Evolutionary conservation across 92 coral and sea anemone species (phyloP).

Genomic region (Porites rus): DNA sequence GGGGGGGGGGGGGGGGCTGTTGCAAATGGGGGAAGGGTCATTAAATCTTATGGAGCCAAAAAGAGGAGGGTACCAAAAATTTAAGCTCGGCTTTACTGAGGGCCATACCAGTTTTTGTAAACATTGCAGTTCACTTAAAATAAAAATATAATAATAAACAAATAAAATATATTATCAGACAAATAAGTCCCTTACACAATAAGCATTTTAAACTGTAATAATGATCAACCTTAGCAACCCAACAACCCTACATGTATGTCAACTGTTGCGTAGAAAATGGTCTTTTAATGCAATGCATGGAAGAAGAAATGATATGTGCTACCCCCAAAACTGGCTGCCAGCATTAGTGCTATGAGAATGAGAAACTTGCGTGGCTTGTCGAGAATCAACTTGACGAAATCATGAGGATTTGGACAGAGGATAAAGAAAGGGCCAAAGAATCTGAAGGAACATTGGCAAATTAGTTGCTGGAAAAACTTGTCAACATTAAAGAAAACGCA

Average conservation of each 20-base stretch:
- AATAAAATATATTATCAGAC: not conserved
- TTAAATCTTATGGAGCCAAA: conserved; percentile 47
- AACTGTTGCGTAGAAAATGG: too few species aligned
- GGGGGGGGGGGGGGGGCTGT: conserved; percentile 5
- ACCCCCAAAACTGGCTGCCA: conserved; percentile 60
- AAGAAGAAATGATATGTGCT: conserved; percentile 42
- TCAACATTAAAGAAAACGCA: conserved; percentile 37
- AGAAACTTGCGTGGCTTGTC: conserved; percentile 56
- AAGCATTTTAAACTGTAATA: conserved; percentile 49
- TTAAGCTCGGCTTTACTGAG: conserved; percentile 53
- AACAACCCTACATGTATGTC: too few species aligned
- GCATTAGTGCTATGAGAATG: conserved; percentile 43
- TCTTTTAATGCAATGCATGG: too few species aligned
- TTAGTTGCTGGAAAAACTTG: conserved; percentile 36
- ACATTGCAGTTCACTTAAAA: conserved; percentile 52
- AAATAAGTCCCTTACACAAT: conserved; percentile 48
- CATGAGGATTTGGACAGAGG: conserved; percentile 43
- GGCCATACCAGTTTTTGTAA: conserved; percentile 54
- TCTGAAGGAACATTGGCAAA: conserved; percentile 41
- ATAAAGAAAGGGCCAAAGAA: conserved; percentile 27
- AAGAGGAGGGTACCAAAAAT: conserved; percentile 53
- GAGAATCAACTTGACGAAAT: conserved; percentile 47
- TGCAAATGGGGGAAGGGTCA: conserved; percentile 62
- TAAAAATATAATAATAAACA: conserved; percentile 53
- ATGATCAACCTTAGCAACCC: not conserved